Base-by-base conservation (phyloP, 2,797 vertebrate genomes). In the Gobio occitaniae region DNA sequence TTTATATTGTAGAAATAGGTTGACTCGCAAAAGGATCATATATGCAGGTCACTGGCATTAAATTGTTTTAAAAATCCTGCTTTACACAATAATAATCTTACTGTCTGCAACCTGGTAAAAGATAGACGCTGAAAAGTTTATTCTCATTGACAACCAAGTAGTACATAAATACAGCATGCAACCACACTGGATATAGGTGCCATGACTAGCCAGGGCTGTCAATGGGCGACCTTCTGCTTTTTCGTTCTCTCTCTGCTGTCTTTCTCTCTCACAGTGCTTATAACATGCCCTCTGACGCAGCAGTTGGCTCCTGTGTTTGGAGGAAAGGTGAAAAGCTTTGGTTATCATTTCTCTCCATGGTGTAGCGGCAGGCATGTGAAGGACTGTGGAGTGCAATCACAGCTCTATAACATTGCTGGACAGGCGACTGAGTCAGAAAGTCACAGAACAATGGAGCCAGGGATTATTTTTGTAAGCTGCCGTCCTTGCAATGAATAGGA, bases 401-500 rank as follows among this genome's bases (percentile, higher is more conserved):
- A 66, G 61, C 74, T 84, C 76, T 63, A 72, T 84, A 71, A 71
- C 66, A 59, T 71, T 7, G 44, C 74, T 59, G 75, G n/a, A 84
- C 38, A 38, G 74, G 48, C 17, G 12, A 68, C 48, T 77, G 72
- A 52, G 72, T 54, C 50, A 71, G 75, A 71, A 63, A 78, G 83
- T 84, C 38, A 84, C 68, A 78, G 82, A 71, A 79, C 83, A 84
- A 79, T 84, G 54, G 19, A 84, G 44, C 44, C 68, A 72, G 54
- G 29, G 83, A 61, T 79, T 78, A 50, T 84, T 72, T 71, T 72
- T 47, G 52, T 84, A 78, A 84, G 29, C 8, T 36, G 25, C 41
- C 19, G 21, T 78, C 66, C 52, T 84, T 70, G 76, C 29, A 19
- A 38, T 70, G 21, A 71, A 78, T 52, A 78, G 66, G 21, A 70